These are phyloP conservation scores for Ciona savignyi DNA, from an alignment of 23 tunicate species.

Conservation along the genomic window DNA sequence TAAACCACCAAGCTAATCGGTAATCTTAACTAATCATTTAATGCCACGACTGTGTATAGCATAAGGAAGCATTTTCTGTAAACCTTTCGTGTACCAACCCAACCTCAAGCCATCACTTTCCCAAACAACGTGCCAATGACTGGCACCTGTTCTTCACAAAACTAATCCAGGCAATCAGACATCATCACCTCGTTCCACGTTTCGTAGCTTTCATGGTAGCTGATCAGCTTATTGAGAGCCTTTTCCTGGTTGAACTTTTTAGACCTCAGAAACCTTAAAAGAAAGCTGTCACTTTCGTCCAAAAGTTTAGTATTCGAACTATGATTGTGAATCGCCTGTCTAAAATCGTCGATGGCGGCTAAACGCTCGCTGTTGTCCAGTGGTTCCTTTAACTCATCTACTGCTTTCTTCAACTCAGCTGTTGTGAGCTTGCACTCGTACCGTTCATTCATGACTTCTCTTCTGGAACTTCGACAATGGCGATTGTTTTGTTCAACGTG, in stretches of 20 bases:
- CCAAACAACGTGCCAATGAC: too few species aligned
- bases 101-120: too few species aligned
- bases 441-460: slow-evolving; percentile 12
- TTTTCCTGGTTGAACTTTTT: slow-evolving; percentile 48
- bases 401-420: slow-evolving; percentile 27
- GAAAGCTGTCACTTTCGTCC: slow-evolving; percentile 17
- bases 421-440: slow-evolving; percentile 27
- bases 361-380: slow-evolving; percentile 25
- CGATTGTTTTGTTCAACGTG: too few species aligned
- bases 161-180: too few species aligned
- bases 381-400: slow-evolving; percentile 54
- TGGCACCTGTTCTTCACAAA: too few species aligned
- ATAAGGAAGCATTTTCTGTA: too few species aligned
- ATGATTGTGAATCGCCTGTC: slow-evolving; percentile 1
- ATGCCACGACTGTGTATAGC: too few species aligned
- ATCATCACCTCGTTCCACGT: slow-evolving; percentile 32
- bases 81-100: too few species aligned
- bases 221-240: slow-evolving; percentile 29
- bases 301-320: slow-evolving; percentile 1
- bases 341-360: slow-evolving; percentile 24
- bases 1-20: too few species aligned
- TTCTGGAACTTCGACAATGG: too few species aligned
- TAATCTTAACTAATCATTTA: too few species aligned
- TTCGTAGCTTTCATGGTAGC: slow-evolving; percentile 15
- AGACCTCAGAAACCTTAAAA: slow-evolving; percentile 44